Evolutionary conservation across 1,140 invertebrate species (phyloP).

Genomic region (Dendrolimus punctatus): DNA sequence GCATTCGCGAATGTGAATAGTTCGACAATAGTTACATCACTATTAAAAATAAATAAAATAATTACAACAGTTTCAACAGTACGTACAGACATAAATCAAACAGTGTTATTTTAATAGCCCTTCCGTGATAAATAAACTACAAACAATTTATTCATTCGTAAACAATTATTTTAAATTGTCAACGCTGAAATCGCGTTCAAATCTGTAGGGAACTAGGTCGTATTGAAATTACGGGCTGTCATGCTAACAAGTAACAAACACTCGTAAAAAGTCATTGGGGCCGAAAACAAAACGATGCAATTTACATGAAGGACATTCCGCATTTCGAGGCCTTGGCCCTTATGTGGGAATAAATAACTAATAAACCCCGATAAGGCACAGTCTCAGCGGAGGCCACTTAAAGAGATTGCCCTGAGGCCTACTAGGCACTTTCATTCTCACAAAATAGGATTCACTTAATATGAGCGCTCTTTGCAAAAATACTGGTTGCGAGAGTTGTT

Average conservation of each 20-base stretch:
- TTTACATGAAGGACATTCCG: slow-evolving; percentile 20
- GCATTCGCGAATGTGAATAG: too few relatives aligned
- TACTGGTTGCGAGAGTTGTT: slow-evolving; percentile 12
- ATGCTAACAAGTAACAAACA: neutral
- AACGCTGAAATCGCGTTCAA: too few relatives aligned
- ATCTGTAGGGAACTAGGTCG: too few relatives aligned
- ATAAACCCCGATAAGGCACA: slow-evolving; percentile 24
- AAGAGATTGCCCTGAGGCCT: slow-evolving; percentile 26
- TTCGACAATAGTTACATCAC: too few relatives aligned
- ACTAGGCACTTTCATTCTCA: slow-evolving; percentile 18
- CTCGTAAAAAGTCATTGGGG: neutral
- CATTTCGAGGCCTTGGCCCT: slow-evolving; percentile 8
- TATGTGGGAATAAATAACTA: slow-evolving; percentile 26
- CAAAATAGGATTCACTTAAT: slow-evolving; percentile 25
- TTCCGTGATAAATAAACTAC: too few relatives aligned
- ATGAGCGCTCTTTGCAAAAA: slow-evolving; percentile 24
- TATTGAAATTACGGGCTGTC: too few relatives aligned
- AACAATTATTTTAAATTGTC: too few relatives aligned
- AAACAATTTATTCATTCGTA: too few relatives aligned
- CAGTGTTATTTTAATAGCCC: too few relatives aligned
- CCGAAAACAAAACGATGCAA: slow-evolving; percentile 15
- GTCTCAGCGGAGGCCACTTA: slow-evolving; percentile 20
- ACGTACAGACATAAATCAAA: too few relatives aligned
- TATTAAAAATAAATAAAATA: too few relatives aligned
- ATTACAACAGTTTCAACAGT: too few relatives aligned